Percentiles rank a stretch among this genome's conserved stretches.
Evolutionary conservation across 2,888 invertebrate species (phyloP).

Genomic region (Chrysotoxum bicinctum): DNA sequence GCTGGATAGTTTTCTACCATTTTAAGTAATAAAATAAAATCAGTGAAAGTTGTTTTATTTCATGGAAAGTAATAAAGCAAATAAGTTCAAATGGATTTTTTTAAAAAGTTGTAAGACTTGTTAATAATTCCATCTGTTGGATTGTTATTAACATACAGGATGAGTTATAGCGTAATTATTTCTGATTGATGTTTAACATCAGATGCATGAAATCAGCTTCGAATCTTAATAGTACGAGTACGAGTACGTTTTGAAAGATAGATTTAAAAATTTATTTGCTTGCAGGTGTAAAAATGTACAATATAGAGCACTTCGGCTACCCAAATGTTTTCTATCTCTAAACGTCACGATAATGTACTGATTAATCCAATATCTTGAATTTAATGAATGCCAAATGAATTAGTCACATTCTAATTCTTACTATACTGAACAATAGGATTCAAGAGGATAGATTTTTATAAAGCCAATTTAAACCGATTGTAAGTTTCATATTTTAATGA

Average conservation of each 20-base stretch:
- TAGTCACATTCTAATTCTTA: neutral
- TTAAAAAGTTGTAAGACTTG: neutral
- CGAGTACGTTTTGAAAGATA: neutral
- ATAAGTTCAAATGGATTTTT: neutral
- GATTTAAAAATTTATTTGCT: neutral
- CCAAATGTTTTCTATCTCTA: neutral
- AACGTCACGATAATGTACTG: neutral
- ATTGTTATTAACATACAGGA: neutral
- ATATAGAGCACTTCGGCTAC: neutral
- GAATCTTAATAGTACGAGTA: neutral
- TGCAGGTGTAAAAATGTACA: neutral
- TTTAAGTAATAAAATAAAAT: neutral
- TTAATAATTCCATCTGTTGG: neutral
- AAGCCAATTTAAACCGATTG: too few species aligned
- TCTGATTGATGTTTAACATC: conserved; percentile 28
- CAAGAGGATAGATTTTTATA: neutral
- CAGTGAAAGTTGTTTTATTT: conserved; percentile 18
- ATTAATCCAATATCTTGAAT: neutral
- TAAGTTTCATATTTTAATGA: too few species aligned
- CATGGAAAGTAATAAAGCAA: neutral
- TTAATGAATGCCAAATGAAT: neutral
- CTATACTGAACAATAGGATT: neutral
- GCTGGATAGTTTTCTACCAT: neutral
- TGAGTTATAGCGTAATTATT: neutral
- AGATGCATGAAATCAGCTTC: neutral